These are phyloP conservation scores for Ganaspis sp. DNA, from an alignment of 1,140 invertebrate species.

Conservation along the genomic window DNA sequence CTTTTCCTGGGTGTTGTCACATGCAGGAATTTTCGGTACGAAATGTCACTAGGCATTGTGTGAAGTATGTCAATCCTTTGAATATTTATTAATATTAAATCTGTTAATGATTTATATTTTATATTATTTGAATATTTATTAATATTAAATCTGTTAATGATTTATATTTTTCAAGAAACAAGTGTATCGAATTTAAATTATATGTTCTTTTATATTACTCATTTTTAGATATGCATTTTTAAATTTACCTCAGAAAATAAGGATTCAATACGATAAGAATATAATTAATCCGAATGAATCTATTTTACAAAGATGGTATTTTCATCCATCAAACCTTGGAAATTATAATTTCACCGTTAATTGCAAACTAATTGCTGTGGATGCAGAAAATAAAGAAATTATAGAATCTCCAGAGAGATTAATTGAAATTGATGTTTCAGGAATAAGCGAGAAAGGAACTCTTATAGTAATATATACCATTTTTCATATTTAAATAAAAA, in stretches of 20 bases:
- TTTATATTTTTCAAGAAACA: too few relatives aligned
- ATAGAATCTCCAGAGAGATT: not conserved
- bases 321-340: constrained; percentile 51
- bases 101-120: not conserved
- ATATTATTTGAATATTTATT: constrained; percentile 2
- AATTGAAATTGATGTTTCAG: constrained; percentile 47
- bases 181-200: too few relatives aligned
- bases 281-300: constrained; percentile 61
- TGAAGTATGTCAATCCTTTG: constrained; percentile 51
- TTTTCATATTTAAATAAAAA: too few relatives aligned
- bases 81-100: constrained; percentile 15
- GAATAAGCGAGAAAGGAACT: constrained; percentile 53
- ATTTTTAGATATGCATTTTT: constrained; percentile 54
- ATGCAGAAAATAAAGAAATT: constrained; percentile 26
- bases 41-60: constrained; percentile 61
- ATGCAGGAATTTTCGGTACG: constrained; percentile 49
- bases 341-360: constrained; percentile 57
- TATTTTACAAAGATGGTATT: constrained; percentile 56
- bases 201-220: too few relatives aligned
- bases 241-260: constrained; percentile 50
- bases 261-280: constrained; percentile 45
- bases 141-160: not conserved
- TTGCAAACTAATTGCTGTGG: constrained; percentile 46
- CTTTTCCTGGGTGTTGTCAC: constrained; percentile 50
- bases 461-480: constrained; percentile 63